Evolutionary conservation across 2,888 invertebrate genomes (phyloP), one percentile per base, ranked within the genome.

Genomic region (Mamestra brassicae): DNA sequence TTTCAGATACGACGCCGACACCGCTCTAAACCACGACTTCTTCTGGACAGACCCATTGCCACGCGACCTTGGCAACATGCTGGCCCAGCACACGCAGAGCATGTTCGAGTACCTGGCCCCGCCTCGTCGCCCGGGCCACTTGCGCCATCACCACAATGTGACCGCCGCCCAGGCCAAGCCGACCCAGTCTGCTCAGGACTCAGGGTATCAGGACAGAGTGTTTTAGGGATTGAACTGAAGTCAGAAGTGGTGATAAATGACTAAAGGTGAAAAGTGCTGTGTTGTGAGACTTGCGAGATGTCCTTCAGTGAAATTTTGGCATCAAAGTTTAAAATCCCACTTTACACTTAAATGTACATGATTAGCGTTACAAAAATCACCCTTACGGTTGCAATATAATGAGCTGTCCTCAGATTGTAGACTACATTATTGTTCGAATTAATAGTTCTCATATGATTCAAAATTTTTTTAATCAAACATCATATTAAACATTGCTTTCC

Each of bases 11-110:
- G 99, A 99, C 91, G 98, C 99, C 0, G 99, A 99, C 92, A 98
- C 98, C 0, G 99, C 99, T 0, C 93, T 99, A 2, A 99, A 99
- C 95, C 99, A 99, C 92, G 99, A 99, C 92, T 99, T 99, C 96
- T 99, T 99, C 96, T 99, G 99, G 99, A 98, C 98, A 7, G 99
- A 99, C 92, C 99, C 99, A 0, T 98, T 99, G 98, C 99, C 99
- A 0, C 98, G 98, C 90, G 99, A 99, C 91, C 96, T 99, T 54
- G 98, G 97, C 69, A 98, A 98, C 95, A 99, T 99, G 99, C 95
- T 99, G 83, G 98, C 98, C 0, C 98, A 98, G 89, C 96, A 98
- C 97, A 81, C 98, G 97, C 97, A 97, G 90, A 99, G 99, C 93
- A 99, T 99, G 99, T 99, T 99, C 92, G 99, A 99, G 93, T 99